phyloP scores from a whole-genome alignment of 1,140 invertebrate genomes.

The Temnothorax longispinosus region DNA sequence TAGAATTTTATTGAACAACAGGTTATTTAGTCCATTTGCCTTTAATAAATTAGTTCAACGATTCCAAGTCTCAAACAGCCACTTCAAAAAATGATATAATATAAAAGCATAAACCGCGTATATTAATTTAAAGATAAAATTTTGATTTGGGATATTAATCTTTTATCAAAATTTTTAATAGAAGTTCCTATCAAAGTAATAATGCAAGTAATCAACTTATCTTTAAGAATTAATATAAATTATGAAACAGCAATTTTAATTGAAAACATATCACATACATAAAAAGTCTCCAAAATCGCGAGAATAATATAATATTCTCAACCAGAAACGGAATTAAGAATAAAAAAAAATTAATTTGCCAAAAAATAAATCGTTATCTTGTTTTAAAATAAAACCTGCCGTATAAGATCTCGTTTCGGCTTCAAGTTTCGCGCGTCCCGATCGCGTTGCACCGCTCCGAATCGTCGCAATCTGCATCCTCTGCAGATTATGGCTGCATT shows the following conservation, averaged over 20 bases:
- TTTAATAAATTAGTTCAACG: too few species aligned
- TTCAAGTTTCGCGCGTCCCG: neutral
- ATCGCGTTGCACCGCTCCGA: conserved; percentile 6
- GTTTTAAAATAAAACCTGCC: neutral
- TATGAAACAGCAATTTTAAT: neutral
- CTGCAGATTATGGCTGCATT: conserved; percentile 7
- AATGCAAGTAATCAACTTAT: neutral
- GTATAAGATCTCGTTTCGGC: neutral
- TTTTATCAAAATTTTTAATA: too few species aligned
- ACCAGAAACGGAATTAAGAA: neutral
- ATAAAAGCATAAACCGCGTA: too few species aligned
- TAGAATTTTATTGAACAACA: too few species aligned
- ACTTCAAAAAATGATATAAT: too few species aligned
- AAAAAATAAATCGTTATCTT: neutral
- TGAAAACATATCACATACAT: neutral
- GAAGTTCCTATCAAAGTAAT: neutral
- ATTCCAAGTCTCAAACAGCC: too few species aligned
- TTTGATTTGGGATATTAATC: too few species aligned
- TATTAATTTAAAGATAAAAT: too few species aligned
- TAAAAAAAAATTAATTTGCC: neutral
- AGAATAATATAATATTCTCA: neutral
- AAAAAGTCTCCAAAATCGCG: neutral
- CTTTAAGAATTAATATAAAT: neutral
- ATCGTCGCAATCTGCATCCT: neutral
- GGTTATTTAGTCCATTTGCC: too few species aligned